phyloP scores from a whole-genome alignment of 2,113 vertebrate genomes.

The Oriolus oriolus region DNA sequence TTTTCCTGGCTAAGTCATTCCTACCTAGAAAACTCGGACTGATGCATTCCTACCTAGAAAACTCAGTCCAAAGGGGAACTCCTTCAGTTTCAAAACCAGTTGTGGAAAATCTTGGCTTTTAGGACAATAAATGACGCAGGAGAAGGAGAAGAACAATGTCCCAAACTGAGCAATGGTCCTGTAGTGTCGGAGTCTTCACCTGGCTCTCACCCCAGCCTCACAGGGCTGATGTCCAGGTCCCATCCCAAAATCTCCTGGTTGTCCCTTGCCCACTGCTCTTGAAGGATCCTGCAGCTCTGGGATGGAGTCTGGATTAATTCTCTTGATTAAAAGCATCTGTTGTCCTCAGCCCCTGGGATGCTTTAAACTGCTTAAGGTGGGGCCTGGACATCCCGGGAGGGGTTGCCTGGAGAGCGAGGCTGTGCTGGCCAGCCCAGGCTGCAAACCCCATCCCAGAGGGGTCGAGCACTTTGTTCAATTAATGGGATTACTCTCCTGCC shows the following conservation, averaged over 20 bases:
- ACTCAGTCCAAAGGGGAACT: too few species aligned
- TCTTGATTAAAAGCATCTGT: background rate
- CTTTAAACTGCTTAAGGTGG: constrained; percentile 6
- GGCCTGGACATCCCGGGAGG: background rate
- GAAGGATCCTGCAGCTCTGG: background rate
- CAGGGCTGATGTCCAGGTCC: background rate
- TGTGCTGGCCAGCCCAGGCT: background rate
- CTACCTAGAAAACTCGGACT: fast-evolving
- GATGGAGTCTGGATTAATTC: background rate
- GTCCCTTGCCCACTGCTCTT: fast-evolving
- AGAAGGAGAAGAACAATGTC: background rate
- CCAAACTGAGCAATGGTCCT: background rate
- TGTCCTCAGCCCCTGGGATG: background rate
- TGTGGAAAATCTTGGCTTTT: background rate
- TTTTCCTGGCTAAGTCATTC: background rate
- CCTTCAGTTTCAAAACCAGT: background rate
- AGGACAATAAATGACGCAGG: background rate
- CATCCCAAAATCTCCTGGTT: background rate
- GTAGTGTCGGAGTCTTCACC: background rate
- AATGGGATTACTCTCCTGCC: background rate
- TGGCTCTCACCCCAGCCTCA: background rate
- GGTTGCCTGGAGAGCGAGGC: background rate
- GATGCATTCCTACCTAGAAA: too few species aligned
- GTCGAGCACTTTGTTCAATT: fast-evolving
- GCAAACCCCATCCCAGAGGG: background rate